Evolutionary conservation across 2,888 invertebrate species (phyloP), one percentile per base, ranked within the genome.

Genomic region (Drosophila antonietae): DNA sequence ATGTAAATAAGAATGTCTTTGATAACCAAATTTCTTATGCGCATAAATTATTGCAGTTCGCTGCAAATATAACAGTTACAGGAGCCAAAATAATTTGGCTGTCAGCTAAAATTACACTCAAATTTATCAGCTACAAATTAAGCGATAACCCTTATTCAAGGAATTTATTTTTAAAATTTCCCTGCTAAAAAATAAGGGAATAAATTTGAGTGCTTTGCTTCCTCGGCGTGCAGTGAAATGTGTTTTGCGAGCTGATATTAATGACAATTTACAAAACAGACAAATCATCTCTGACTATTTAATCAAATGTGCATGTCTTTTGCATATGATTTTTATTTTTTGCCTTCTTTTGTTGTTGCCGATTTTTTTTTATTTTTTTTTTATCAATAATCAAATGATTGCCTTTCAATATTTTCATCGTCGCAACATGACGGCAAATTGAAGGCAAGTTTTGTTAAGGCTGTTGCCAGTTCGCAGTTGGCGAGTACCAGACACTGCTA

Each of bases 331-430:
- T 37, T 41, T 15, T 15, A 39, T 20, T 15, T 43, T 57, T 46
- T 57, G 35, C 47, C 51, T 57, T n/a, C 10, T 5, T 43, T 18
- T 43, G n/a, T 43, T 18, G 3, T 28, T 31, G 10, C 10, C 12
- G 35, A 20, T 63, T 67, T 82, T n/a, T 37, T 37, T 5, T 39
- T 70, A 60, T 67, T 82, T n/a, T 37, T 37, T 5, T 39, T 70
- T 68, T 86, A 83, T 69, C 81, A 84, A 89, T 89, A 83, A 83
- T 68, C 51, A 74, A 73, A 77, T 86, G 68, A 83, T 80, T 77
- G 64, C 49, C 53, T 77, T 70, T 75, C 89, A 73, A 83, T 86
- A 81, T 73, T 83, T 89, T 72, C 69, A 59, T 67, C 51, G 68
- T 49, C 58, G 62, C 64, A 79, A 73, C 73, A 84, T 75, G 83